Percentiles rank a stretch among this genome's conserved stretches.
Evolutionary conservation across 92 coral and sea anemone genomes (phyloP).

Genomic region (Ricordea florida): DNA sequence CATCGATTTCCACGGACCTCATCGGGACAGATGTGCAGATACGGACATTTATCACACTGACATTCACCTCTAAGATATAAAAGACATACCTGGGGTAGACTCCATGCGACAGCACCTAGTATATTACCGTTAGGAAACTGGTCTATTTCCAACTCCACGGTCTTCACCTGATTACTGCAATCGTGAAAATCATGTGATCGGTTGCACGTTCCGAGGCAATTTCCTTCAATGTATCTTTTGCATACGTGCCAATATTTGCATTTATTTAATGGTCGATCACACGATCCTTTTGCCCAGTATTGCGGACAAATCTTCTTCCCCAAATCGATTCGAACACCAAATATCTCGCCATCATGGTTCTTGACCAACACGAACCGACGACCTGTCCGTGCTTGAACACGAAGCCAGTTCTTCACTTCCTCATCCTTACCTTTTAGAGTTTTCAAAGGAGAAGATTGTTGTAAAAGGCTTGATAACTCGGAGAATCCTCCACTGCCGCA

Average conservation of each 20-base stretch:
- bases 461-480: constrained; percentile 12
- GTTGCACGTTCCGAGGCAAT: constrained; percentile 1
- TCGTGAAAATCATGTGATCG: constrained; percentile 53
- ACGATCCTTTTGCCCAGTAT: constrained; percentile 22
- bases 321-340: constrained; percentile 25
- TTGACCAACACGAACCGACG: constrained; percentile 20
- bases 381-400: neutral
- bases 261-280: neutral
- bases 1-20: neutral
- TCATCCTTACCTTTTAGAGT: neutral
- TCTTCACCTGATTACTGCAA: neutral
- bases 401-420: constrained; percentile 33
- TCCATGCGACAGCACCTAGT: constrained; percentile 6
- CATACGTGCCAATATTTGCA: constrained; percentile 59
- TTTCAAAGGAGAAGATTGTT: constrained; percentile 31
- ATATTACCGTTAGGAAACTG: neutral
- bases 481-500: constrained; percentile 35
- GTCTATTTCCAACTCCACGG: constrained; percentile 16
- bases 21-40: constrained; percentile 48
- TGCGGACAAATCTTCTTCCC: constrained; percentile 43
- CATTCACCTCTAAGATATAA: constrained; percentile 24
- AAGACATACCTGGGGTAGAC: constrained; percentile 53
- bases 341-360: constrained; percentile 12
- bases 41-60: constrained; percentile 15
- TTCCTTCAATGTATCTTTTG: constrained; percentile 49